Evolutionary conservation across 2,113 vertebrate species (phyloP), one percentile per base, ranked within the genome.

Genomic region (Camelus bactrianus): DNA sequence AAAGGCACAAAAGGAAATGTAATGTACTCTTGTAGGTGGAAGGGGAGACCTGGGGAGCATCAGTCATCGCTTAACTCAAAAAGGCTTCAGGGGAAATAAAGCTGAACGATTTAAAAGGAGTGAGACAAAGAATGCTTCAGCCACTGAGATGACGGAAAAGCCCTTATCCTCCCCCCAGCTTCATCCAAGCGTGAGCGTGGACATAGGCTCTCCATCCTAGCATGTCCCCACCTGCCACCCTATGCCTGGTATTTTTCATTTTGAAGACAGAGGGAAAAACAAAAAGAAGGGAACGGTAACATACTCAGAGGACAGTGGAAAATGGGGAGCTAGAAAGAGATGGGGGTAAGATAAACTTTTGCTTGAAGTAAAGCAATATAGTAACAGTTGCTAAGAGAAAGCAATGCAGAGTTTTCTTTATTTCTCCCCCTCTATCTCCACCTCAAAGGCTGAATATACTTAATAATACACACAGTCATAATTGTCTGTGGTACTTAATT

Each of bases 221-320:
- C 6, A 0, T 0, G 19, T 9, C 20, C 8, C 7, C 15, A n/a
- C 1, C 28, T 73, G 26, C 46, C 2, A 3, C 30, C 10, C 26
- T 48, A 38, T 26, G 13, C 42, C 46, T 32, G 30, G 7, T 13
- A 26, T 32, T 46, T 84, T 79, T 42, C 24, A 64, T 50, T 54
- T 73, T 89, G 70, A 69, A 13, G 72, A 67, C 35, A 52, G 7
- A 76, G 3, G 60, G 17, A 15, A 85, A 86, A 83, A 64, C 32
- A 26, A 67, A 83, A 80, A 92, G 42, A 28, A 85, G 28, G 38
- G 14, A 13, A 82, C 56, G 24, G 32, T 28, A 54, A 81, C 69
- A 38, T 11, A 72, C 28, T 60, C 54, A 84, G 52, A 77, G 58
- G 80, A 38, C 2, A 58, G 14, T 30, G 2, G 35, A 60, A 91